phyloP scores from a whole-genome alignment of 2,888 invertebrate species.

The Trissolcus brochymenae region DNA sequence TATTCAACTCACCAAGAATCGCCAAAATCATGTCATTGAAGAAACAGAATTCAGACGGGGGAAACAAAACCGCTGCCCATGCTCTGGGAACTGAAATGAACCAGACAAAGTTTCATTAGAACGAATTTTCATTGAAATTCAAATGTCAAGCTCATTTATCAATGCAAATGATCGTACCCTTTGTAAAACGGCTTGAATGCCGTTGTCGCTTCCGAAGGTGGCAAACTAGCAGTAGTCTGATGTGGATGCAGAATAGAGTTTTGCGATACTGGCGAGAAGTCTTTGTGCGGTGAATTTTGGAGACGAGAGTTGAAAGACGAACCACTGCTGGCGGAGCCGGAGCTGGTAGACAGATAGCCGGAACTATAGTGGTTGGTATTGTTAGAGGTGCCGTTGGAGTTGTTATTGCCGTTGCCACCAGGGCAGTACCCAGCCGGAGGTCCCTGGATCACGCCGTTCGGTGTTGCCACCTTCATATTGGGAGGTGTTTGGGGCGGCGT shows the following conservation, averaged over 20 bases:
- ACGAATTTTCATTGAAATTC: background rate
- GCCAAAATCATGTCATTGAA: slow-evolving; percentile 47
- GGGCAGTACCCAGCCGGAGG: slow-evolving; percentile 83
- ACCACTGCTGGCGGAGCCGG: slow-evolving; percentile 79
- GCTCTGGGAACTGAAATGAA: slow-evolving; percentile 82
- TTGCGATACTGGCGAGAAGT: slow-evolving; percentile 71
- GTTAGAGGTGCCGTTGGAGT: slow-evolving; percentile 55
- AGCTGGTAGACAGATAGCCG: slow-evolving; percentile 77
- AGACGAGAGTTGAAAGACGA: slow-evolving; percentile 78
- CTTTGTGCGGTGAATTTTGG: slow-evolving; percentile 76
- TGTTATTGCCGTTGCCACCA: slow-evolving; percentile 78
- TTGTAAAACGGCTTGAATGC: slow-evolving; percentile 94
- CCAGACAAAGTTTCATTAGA: slow-evolving; percentile 25
- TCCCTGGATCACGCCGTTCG: slow-evolving; percentile 76
- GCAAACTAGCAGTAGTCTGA: slow-evolving; percentile 73
- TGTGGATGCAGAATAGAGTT: slow-evolving; percentile 73
- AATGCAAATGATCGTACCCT: slow-evolving; percentile 79
- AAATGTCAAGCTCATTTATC: slow-evolving; percentile 5
- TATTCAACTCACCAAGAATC: slow-evolving; percentile 58
- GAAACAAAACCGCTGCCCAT: slow-evolving; percentile 86
- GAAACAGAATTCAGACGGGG: slow-evolving; percentile 82
- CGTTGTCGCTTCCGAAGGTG: slow-evolving; percentile 77
- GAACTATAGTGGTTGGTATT: slow-evolving; percentile 73
- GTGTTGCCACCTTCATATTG: slow-evolving; percentile 91
- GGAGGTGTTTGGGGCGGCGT: slow-evolving; percentile 96